phyloP scores from a whole-genome alignment of 2,797 vertebrate genomes.

The Cuniculus paca region DNA sequence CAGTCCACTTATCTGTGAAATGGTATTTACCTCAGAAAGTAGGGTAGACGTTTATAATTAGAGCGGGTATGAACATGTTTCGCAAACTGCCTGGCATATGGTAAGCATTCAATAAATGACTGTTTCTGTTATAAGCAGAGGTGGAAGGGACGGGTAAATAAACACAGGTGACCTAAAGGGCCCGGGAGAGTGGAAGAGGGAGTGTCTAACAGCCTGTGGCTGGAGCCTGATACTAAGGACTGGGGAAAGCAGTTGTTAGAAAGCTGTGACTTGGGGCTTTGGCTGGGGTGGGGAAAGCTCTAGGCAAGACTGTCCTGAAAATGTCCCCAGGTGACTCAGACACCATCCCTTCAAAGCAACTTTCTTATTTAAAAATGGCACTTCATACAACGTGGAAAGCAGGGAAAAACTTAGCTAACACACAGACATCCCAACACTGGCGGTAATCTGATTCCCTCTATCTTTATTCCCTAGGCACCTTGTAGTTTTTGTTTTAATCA shows the following conservation, averaged over 20 bases:
- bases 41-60: not conserved
- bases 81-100: not conserved
- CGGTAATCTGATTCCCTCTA: not conserved
- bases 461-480: conserved; percentile 12
- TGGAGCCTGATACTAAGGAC: not conserved
- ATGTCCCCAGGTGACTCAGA: not conserved
- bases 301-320: not conserved
- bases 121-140: conserved; percentile 30
- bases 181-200: not conserved
- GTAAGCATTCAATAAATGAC: not conserved
- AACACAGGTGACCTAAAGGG: not conserved
- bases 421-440: not conserved
- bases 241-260: not conserved
- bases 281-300: not conserved
- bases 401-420: not conserved
- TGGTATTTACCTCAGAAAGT: conserved; percentile 48
- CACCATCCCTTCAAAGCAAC: not conserved
- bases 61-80: conserved; percentile 21
- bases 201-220: not conserved
- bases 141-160: not conserved
- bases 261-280: not conserved
- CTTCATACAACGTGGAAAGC: conserved; percentile 5
- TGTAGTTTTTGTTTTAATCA: conserved; percentile 57
- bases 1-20: conserved; percentile 45
- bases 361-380: not conserved